Evolutionary conservation across 2,113 vertebrate species (phyloP).

Genomic region (Coptodon bakossiorum): DNA sequence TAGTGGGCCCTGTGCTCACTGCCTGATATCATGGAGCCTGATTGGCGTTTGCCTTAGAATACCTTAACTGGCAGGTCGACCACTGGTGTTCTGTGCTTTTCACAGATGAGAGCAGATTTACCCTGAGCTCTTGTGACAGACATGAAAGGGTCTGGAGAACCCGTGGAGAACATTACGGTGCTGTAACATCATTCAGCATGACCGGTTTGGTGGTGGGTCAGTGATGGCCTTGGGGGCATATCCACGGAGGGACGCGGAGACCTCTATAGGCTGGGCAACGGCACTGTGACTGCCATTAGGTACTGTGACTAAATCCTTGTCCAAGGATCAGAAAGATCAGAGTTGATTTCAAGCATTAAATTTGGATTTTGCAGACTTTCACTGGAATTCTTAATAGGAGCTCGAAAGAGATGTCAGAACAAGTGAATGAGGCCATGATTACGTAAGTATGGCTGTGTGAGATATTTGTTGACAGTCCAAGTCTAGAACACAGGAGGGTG

Average conservation of each 20-base stretch:
- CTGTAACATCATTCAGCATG: no score
- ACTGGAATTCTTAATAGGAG: background rate
- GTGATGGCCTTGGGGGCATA: no score
- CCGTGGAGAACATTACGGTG: no score
- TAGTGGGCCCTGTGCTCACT: no score
- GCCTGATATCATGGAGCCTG: no score
- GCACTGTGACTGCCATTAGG: background rate
- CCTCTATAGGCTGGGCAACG: background rate
- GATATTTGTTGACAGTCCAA: background rate
- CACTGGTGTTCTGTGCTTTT: no score
- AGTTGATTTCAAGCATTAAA: background rate
- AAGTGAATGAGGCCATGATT: background rate
- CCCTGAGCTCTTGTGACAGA: no score
- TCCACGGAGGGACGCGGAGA: background rate
- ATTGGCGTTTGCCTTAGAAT: no score
- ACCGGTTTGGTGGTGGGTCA: no score
- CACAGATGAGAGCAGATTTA: no score
- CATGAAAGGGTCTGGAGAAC: no score
- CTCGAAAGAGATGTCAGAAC: background rate
- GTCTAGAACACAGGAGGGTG: background rate
- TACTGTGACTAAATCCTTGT: background rate
- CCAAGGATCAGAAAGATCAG: background rate
- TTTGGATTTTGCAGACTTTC: background rate
- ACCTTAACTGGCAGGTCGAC: no score
- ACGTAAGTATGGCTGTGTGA: fast-evolving